Conservation (phyloP, 2,113 vertebrate genomes). For the Pterocles gutturalis region DNA sequence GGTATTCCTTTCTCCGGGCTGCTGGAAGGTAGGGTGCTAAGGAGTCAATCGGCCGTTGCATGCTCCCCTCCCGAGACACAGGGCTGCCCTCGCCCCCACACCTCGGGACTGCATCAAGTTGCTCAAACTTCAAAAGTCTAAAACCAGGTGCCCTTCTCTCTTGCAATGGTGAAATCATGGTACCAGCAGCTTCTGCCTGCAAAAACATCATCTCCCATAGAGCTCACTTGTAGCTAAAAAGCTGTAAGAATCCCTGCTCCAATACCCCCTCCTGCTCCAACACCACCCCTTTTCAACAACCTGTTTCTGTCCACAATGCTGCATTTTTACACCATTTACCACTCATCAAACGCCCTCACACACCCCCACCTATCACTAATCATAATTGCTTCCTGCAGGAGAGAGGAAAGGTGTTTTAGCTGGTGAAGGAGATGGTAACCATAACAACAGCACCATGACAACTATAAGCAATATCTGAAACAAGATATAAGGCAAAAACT, state of each 20-base stretch:
- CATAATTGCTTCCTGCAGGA: slow-evolving; percentile 11
- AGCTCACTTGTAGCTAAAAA: not conserved
- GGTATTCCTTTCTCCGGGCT: not conserved
- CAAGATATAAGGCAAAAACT: not conserved
- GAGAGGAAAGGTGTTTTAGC: not conserved
- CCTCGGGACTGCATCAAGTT: too few relatives aligned
- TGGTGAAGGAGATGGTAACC: slow-evolving; percentile 18
- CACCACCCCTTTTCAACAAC: not conserved
- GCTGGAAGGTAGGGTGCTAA: not conserved
- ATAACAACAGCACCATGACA: slow-evolving; percentile 56
- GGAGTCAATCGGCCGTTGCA: not conserved
- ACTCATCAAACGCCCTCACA: not conserved
- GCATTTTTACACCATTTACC: not conserved
- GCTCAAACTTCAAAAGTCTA: not conserved
- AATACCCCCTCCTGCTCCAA: not conserved
- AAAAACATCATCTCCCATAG: not conserved
- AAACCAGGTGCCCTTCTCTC: not conserved
- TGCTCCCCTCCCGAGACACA: not conserved
- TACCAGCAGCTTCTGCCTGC: not conserved
- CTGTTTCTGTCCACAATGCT: not conserved
- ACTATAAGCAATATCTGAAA: not conserved
- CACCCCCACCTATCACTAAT: not conserved
- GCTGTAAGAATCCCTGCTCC: not conserved
- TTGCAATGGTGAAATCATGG: not conserved
- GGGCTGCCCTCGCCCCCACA: not conserved